A percentile compares a stretch with the other conserved stretches of the same genome.
Conservation (phyloP, 2,888 invertebrate genomes). For the Chydorus sphaericus region DNA sequence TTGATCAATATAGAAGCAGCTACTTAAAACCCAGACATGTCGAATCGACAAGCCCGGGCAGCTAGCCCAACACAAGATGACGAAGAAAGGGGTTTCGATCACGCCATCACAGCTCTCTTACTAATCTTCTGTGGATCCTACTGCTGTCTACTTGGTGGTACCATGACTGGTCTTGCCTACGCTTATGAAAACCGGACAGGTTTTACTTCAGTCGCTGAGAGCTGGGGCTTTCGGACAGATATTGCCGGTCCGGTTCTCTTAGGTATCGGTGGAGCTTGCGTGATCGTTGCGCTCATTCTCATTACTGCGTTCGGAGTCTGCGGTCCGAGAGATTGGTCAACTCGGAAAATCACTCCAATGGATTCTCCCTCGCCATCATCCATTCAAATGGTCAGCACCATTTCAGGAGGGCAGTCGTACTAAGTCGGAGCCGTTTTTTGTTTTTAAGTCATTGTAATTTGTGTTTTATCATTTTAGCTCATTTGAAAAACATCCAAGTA, state of each 20-base stretch:
- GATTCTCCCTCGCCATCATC: too few relatives aligned
- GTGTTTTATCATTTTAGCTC: too few relatives aligned
- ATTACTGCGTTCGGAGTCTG: constrained; percentile 1
- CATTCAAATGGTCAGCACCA: too few relatives aligned
- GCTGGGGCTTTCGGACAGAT: constrained; percentile 3
- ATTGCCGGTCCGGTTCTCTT: constrained; percentile 9
- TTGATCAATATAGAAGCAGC: too few relatives aligned
- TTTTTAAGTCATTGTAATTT: too few relatives aligned
- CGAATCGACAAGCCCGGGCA: too few relatives aligned
- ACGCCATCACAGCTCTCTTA: constrained; percentile 1
- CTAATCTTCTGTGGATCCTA: not conserved
- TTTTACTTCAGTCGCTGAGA: constrained; percentile 5
- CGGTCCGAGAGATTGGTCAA: not conserved
- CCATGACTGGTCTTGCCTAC: constrained; percentile 9
- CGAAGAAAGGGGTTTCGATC: too few relatives aligned
- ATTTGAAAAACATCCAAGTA: too few relatives aligned
- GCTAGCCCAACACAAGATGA: too few relatives aligned
- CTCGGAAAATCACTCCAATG: not conserved
- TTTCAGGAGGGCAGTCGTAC: too few relatives aligned
- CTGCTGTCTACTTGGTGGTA: not conserved
- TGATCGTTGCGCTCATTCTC: not conserved
- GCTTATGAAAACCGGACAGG: not conserved
- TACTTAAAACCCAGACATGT: too few relatives aligned
- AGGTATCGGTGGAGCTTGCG: not conserved
- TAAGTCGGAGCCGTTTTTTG: too few relatives aligned